Base-by-base conservation (phyloP, 2,888 invertebrate genomes). In the Crioceris asparagi region DNA sequence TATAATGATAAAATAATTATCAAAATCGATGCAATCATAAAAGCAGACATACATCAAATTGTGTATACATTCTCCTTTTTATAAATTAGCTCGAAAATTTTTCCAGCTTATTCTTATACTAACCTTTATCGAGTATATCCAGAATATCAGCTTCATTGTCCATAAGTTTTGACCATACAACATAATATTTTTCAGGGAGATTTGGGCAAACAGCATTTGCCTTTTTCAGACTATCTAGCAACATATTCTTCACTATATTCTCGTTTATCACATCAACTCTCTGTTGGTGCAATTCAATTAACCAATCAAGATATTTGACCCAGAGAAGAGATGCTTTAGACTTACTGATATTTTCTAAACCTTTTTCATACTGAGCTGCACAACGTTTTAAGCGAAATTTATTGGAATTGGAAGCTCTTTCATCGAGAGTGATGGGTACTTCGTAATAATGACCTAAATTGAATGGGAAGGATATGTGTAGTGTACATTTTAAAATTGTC, bases 301-400 rank as follows among this genome's bases (percentile, higher is more conserved):
- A 62, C 16, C 69, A 70, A 41, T 75, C 70, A 34, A 77, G 59
- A 45, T 73, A 77, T 52, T 48, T 32, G 17, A 34, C 36, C 55
- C 56, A 55, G 27, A 59, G 39, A 16, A 46, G 33, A 6, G 34
- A 25, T 37, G 49, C 53, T 23, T 48, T 51, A 1, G 39, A 27
- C 3, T 29, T 17, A 7, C 43, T 35, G 7, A 55, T 51, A 32
- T 43, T 44, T 18, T 33, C 25, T n/a, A 59, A 43, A 16, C 59
- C 59, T 42, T 54, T 49, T 41, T 50, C 41, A 33, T 53, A 58
- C 30, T 49, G 44, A 33, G 47, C 25, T 46, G 48, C 39, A 40
- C 49, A 45, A 55, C 59, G 41, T 54, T 54, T 35, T 48, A 50
- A 35, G 31, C 44, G 35, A 26, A 39, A 42, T 29, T 38, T 33